Evolutionary conservation across 2,797 vertebrate genomes (phyloP).

Genomic region (Aldrovandia affinis): DNA sequence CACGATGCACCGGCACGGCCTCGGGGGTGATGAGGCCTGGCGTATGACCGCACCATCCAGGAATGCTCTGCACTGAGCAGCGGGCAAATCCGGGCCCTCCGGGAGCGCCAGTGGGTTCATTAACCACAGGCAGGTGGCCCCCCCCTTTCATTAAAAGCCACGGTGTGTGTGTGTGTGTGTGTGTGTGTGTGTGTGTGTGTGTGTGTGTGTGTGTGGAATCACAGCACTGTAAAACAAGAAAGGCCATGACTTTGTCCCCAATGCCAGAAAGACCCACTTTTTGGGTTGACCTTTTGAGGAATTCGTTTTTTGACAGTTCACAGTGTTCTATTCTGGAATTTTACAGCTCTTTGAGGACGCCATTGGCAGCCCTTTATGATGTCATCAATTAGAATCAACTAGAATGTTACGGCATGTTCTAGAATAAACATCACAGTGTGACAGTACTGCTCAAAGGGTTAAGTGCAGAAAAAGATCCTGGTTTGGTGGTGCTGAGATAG

Average conservation of each 20-base stretch:
- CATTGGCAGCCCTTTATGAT: too few species aligned
- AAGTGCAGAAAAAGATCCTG: background rate
- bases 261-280: background rate
- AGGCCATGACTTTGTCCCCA: too few species aligned
- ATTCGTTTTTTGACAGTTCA: too few species aligned
- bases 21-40: background rate
- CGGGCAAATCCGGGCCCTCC: background rate
- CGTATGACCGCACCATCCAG: background rate
- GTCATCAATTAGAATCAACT: too few species aligned
- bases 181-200: too few species aligned
- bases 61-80: background rate
- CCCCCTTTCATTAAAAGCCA: background rate
- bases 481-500: background rate
- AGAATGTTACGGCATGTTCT: too few species aligned
- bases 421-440: too few species aligned
- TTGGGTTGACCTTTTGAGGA: background rate
- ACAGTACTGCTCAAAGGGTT: too few species aligned
- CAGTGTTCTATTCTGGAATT: too few species aligned
- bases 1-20: background rate
- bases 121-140: background rate
- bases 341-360: too few species aligned
- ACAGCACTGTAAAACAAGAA: background rate
- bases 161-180: too few species aligned
- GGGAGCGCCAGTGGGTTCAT: background rate
- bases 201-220: too few species aligned